Base-by-base conservation (phyloP, 2,797 vertebrate genomes). In the Gymnoscopelus microlampas region DNA sequence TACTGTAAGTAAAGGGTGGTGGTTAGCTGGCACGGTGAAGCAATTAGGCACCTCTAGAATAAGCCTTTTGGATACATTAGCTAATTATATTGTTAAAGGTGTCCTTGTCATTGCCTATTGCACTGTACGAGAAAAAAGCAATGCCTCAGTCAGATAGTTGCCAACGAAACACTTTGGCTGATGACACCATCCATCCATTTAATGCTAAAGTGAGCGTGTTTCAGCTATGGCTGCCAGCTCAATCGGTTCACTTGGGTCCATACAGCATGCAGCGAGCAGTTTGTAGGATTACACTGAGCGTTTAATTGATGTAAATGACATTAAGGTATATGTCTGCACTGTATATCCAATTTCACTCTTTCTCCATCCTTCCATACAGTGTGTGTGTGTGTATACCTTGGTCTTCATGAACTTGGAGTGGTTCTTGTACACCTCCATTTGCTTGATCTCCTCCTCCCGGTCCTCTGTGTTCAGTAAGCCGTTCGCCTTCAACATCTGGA, bases 321-420 rank as follows among this genome's bases (percentile, higher is more conserved):
- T 44, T 7, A 44, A 44, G 39, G 39, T 44, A 39, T 9, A 44
- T 9, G 5, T 35, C 5, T 35, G 5, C 5, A 35, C 32, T 35
- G 32, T 35, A 35, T 6, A 29, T 29, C 1, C 26, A 29, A 29
- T 29, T 29, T 29, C 26, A 3, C 26, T 29, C 26, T 29, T 29
- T 29, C 26, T 4, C 26, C 26, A 29, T 29, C 26, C 26, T 29
- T 29, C 19, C 19, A 19, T 19, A 19, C 19, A 19, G 19, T 19
- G 19, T 19, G 19, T 19, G 19, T 19, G 35, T 7, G 58, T 64
- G 44, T 76, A 74, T 95, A 98, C 97, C 96, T 98, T 98, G 69
- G 94, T 95, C 93, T 98, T 98, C 97, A 98, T 98, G 87, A 98
- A 98, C 94, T 98, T 98, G 55, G 97, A 97, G 90, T 98, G 97